Base-by-base conservation (phyloP, 2,113 vertebrate genomes). In the Heterotis niloticus region DNA sequence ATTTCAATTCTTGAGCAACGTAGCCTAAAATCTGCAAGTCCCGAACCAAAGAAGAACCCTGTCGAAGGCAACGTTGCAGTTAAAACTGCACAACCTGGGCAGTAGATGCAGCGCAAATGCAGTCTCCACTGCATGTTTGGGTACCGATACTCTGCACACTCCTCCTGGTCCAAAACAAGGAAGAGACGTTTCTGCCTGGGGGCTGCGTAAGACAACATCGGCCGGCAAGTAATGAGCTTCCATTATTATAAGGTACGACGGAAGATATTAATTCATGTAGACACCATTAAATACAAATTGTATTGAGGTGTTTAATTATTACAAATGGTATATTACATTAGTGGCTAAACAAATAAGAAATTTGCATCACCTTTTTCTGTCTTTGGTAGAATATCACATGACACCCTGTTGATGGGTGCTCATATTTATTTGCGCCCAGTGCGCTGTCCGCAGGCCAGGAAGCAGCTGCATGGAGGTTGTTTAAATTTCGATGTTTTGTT, bases 251-350 rank as follows among this genome's bases (percentile, higher is more conserved):
- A 62, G 59, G 13, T 20, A 20, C 14, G 14, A 4, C 13, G 70
- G 77, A 81, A 70, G 78, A 75, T 78, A 26, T 74, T 81, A 74
- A 80, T 80, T 80, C 79, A 81, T 74, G 78, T 77, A 77, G 65
- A 74, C 80, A 71, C 76, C 75, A 83, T 85, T 79, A 44, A 44
- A 78, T 69, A 74, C 24, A 59, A 76, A 77, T 70, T 11, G 10
- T 62, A 4, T 20, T 62, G 59, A 62, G 59, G 59, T 17, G 78
- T 60, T 84, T 78, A 52, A 76, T 67, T 82, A 64, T 29, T 74
- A 28, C 59, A 18, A 14, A 59, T 59, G 52, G 24, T 23, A 20
- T 13, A 54, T 52, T 72, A 29, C 23, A 20, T n/a, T 67, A 26
- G 18, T 56, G 23, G 54, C 24, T 56, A 13, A 71, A 51, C 1